Conservation (phyloP, 2,113 vertebrate genomes). For the Podarcis raffonei region DNA sequence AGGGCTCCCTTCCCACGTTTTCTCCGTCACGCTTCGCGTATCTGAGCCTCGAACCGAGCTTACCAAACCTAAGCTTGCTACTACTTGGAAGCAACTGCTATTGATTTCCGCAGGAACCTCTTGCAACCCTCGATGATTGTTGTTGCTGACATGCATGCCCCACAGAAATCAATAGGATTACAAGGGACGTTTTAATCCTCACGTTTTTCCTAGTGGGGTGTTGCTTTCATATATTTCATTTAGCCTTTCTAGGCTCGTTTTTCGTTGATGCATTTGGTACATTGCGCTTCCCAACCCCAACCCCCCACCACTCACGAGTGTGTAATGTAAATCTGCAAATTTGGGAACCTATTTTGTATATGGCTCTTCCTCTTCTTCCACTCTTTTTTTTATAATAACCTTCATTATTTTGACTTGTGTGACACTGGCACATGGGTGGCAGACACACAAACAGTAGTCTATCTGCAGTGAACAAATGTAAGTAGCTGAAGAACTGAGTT, state of each 20-base stretch:
- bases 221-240: not conserved
- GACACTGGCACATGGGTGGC: too few relatives aligned
- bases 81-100: not conserved
- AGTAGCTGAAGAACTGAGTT: not conserved
- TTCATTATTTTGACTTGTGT: not conserved
- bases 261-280: not conserved
- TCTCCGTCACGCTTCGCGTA: too few relatives aligned
- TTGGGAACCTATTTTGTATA: not conserved
- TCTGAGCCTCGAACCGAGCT: too few relatives aligned
- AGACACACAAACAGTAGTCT: too few relatives aligned
- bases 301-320: not conserved
- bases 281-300: not conserved
- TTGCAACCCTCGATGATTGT: not conserved
- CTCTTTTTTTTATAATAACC: not conserved
- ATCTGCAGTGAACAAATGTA: not conserved
- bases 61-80: not conserved
- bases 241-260: not conserved
- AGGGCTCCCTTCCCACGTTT: too few relatives aligned
- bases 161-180: not conserved
- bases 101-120: not conserved
- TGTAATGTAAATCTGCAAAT: too few relatives aligned
- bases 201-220: not conserved
- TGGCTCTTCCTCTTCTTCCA: not conserved
- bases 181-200: not conserved
- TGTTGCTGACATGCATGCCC: not conserved